These are phyloP conservation scores for Platorchestia sp. DNA, from an alignment of 1,140 invertebrate genomes.

Conservation along the genomic window DNA sequence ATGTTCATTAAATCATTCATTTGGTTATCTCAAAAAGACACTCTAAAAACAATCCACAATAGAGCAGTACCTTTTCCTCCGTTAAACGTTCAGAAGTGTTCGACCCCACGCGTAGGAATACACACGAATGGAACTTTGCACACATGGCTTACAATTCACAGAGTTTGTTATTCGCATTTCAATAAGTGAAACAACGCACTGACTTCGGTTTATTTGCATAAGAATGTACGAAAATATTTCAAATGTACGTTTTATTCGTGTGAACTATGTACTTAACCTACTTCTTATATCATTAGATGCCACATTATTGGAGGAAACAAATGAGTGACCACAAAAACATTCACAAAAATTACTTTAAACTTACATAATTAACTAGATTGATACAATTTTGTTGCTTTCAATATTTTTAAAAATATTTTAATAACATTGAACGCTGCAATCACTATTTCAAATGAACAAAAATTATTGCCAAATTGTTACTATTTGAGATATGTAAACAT, in stretches of 20 bases:
- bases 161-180: background rate
- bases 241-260: background rate
- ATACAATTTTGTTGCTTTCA: too few relatives aligned
- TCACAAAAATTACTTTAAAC: too few relatives aligned
- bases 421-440: too few relatives aligned
- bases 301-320: background rate
- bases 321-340: too few relatives aligned
- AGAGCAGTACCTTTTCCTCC: background rate
- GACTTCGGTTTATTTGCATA: background rate
- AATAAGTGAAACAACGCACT: background rate
- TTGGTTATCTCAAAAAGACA: background rate
- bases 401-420: too few relatives aligned
- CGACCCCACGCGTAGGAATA: constrained; percentile 32
- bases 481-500: too few relatives aligned
- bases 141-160: background rate
- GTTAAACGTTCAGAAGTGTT: constrained; percentile 44
- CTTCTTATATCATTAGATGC: background rate
- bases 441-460: too few relatives aligned
- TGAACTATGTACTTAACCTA: background rate
- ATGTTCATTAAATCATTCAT: background rate
- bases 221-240: background rate
- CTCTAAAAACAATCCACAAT: constrained; percentile 11
- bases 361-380: too few relatives aligned
- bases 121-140: background rate
- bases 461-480: too few relatives aligned